Percentiles rank a stretch among this genome's conserved stretches.
phyloP scores from a whole-genome alignment of 2,888 invertebrate species.

The Agonopterix subpropinquella region DNA sequence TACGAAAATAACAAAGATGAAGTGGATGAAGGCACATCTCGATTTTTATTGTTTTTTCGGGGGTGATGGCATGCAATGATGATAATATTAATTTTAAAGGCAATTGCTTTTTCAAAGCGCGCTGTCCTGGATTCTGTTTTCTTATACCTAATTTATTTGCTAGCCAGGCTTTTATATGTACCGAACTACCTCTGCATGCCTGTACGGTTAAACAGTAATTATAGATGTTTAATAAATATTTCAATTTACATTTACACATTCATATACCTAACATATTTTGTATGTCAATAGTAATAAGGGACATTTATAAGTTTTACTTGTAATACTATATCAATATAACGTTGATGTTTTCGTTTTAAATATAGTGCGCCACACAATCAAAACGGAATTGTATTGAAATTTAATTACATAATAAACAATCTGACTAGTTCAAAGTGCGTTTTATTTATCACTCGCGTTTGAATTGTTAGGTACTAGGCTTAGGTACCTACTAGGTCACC shows the following conservation, averaged over 20 bases:
- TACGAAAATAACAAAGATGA: too few relatives aligned
- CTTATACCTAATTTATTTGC: not conserved
- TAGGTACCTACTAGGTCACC: too few relatives aligned
- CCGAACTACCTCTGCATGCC: slow-evolving; percentile 71
- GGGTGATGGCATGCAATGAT: too few relatives aligned
- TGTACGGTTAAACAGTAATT: slow-evolving; percentile 53
- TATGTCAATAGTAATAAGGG: slow-evolving; percentile 47
- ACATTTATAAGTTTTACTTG: slow-evolving; percentile 24
- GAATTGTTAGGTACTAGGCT: too few relatives aligned
- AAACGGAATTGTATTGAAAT: slow-evolving; percentile 48
- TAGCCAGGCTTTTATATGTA: slow-evolving; percentile 34
- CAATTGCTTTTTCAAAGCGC: too few relatives aligned
- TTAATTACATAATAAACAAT: slow-evolving; percentile 60
- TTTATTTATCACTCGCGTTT: slow-evolving; percentile 27
- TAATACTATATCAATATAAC: slow-evolving; percentile 30
- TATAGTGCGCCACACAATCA: slow-evolving; percentile 52
- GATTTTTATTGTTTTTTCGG: too few relatives aligned
- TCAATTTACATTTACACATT: slow-evolving; percentile 38
- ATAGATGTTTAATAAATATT: slow-evolving; percentile 51
- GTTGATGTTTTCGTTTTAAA: slow-evolving; percentile 43
- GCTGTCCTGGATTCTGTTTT: too few relatives aligned
- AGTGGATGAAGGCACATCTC: too few relatives aligned
- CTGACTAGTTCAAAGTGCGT: slow-evolving; percentile 45
- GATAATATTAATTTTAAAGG: too few relatives aligned
- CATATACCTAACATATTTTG: slow-evolving; percentile 44